A percentile compares a stretch with the other conserved stretches of the same genome.
phyloP scores from a whole-genome alignment of 2,888 invertebrate genomes.

The Plagodis dolabraria region DNA sequence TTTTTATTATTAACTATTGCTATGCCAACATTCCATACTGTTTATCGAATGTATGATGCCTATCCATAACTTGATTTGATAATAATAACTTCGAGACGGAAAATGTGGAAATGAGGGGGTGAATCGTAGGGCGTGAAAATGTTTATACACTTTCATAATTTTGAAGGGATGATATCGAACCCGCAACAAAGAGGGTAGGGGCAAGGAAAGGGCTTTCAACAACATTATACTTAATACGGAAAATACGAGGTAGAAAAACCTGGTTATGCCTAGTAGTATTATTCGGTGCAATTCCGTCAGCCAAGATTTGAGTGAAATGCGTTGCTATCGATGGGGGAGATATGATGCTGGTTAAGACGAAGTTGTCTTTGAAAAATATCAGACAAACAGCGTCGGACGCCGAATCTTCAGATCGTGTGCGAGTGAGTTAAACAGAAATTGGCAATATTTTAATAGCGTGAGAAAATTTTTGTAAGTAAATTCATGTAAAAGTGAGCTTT shows the following conservation, averaged over 20 bases:
- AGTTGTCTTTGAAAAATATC: too few relatives aligned
- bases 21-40: constrained; percentile 14
- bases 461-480: too few relatives aligned
- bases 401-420: too few relatives aligned
- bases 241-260: constrained; percentile 73
- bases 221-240: constrained; percentile 74
- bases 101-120: constrained; percentile 75
- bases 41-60: background rate
- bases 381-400: too few relatives aligned
- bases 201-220: constrained; percentile 71
- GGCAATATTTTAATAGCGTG: too few relatives aligned
- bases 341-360: constrained; percentile 17
- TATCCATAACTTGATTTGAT: constrained; percentile 78
- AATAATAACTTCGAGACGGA: constrained; percentile 78
- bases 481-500: too few relatives aligned
- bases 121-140: constrained; percentile 78
- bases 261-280: constrained; percentile 65
- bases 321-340: constrained; percentile 49
- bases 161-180: constrained; percentile 80
- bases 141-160: constrained; percentile 85
- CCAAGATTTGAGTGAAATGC: constrained; percentile 52
- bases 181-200: constrained; percentile 67
- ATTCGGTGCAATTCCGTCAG: constrained; percentile 53
- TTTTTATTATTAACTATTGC: background rate
- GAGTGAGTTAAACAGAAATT: too few relatives aligned